phyloP scores from a whole-genome alignment of 1,140 invertebrate genomes.

The Calosoma granatense region DNA sequence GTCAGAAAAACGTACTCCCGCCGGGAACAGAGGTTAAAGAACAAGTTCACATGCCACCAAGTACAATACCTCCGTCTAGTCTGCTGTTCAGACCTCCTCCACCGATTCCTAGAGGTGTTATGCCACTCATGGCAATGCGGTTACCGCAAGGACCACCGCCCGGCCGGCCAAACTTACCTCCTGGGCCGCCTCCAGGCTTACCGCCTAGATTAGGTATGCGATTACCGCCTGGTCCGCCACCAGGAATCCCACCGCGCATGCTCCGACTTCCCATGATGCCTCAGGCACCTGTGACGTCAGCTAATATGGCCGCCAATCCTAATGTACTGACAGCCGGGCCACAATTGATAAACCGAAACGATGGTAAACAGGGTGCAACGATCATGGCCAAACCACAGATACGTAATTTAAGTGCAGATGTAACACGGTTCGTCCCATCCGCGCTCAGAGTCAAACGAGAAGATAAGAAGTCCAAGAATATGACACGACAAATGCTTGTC shows the following conservation, averaged over 20 bases:
- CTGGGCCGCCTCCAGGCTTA: slow-evolving; percentile 58
- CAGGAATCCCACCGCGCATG: slow-evolving; percentile 46
- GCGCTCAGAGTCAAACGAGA: slow-evolving; percentile 82
- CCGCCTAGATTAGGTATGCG: slow-evolving; percentile 32
- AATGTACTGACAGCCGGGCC: slow-evolving; percentile 74
- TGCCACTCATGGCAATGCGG: slow-evolving; percentile 35
- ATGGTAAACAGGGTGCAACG: slow-evolving; percentile 56
- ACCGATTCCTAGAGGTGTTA: slow-evolving; percentile 29
- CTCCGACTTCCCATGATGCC: slow-evolving; percentile 42
- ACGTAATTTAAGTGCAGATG: slow-evolving; percentile 85
- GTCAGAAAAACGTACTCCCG: slow-evolving; percentile 22
- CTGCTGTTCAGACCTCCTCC: slow-evolving; percentile 41
- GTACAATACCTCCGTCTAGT: slow-evolving; percentile 44
- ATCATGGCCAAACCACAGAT: slow-evolving; percentile 95
- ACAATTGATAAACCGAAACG: slow-evolving; percentile 62
- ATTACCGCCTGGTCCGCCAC: slow-evolving; percentile 35
- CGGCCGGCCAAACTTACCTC: slow-evolving; percentile 47
- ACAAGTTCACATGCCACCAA: slow-evolving; percentile 41
- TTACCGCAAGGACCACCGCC: slow-evolving; percentile 55
- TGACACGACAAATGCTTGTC: slow-evolving; percentile 24
- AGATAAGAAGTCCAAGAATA: slow-evolving; percentile 45
- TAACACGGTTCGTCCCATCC: slow-evolving; percentile 90
- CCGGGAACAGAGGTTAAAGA: slow-evolving; percentile 29
- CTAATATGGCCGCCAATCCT: slow-evolving; percentile 43
- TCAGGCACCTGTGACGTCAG: slow-evolving; percentile 43